Conservation (phyloP, 2,797 vertebrate species). For the Capromys pilorides region DNA sequence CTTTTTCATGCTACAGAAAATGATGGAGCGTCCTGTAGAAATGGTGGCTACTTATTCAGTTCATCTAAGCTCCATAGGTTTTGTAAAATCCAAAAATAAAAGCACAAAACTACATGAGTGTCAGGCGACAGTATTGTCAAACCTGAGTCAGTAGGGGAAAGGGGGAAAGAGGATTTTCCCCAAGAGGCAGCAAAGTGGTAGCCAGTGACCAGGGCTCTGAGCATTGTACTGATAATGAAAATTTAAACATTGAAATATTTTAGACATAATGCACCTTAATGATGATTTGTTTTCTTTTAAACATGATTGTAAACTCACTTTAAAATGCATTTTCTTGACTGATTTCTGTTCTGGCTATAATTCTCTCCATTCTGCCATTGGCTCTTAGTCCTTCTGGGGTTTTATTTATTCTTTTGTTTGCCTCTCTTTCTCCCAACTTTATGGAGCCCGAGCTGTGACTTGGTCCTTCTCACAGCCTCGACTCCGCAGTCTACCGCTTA, state of each 20-base stretch:
- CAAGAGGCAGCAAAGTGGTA: neutral
- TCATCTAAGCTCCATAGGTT: neutral
- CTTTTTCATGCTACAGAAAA: conserved; percentile 5
- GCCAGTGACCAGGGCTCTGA: neutral
- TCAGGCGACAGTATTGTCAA: neutral
- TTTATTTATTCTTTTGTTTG: neutral
- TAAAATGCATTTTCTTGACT: conserved; percentile 47
- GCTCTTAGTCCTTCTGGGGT: neutral
- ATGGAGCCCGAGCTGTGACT: neutral
- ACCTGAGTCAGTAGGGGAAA: neutral
- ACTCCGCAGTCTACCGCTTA: neutral
- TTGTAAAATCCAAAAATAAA: neutral
- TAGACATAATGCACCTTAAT: neutral
- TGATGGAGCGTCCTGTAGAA: neutral
- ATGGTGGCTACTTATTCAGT: neutral
- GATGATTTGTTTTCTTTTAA: conserved; percentile 56
- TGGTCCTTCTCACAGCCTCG: neutral
- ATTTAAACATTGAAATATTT: conserved; percentile 54
- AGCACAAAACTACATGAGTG: neutral
- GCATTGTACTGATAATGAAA: conserved; percentile 2
- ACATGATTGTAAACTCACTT: conserved; percentile 35
- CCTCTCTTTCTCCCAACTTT: neutral
- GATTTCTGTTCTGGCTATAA: neutral
- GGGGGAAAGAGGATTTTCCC: too few species aligned
- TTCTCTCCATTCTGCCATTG: neutral